A percentile compares a stretch with the other conserved stretches of the same genome.
phyloP scores from a whole-genome alignment of 2,797 vertebrate species.

The Acipenser ruthenus region DNA sequence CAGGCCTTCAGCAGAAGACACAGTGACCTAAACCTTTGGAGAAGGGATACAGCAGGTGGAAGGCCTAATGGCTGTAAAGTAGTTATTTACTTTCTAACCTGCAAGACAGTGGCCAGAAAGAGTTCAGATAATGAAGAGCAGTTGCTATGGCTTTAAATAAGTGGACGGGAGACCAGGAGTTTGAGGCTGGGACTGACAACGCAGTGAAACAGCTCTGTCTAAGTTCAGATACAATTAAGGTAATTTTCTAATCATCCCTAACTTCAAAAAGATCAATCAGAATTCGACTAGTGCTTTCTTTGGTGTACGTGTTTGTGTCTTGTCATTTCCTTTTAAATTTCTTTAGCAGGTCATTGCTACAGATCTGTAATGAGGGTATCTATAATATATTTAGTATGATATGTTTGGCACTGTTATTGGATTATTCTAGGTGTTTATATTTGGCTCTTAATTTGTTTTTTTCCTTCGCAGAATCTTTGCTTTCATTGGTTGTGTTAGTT shows the following conservation, averaged over 20 bases:
- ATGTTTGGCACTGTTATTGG: no score
- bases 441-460: no score
- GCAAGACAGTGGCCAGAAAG: background rate
- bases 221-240: conserved; percentile 25
- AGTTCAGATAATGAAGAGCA: conserved; percentile 1
- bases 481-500: no score
- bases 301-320: no score
- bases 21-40: background rate
- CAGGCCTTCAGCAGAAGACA: background rate
- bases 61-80: conserved; percentile 2
- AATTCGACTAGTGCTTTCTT: no score
- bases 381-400: no score
- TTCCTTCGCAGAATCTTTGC: no score
- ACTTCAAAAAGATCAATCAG: background rate
- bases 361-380: no score
- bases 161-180: background rate
- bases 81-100: background rate
- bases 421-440: no score
- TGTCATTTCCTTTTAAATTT: no score
- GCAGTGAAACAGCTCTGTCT: conserved; percentile 14
- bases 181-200: conserved; percentile 11
- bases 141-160: conserved; percentile 14
- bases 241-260: conserved; percentile 9
- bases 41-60: background rate
- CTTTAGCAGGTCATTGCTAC: no score